A percentile compares a stretch with the other conserved stretches of the same genome.
These are phyloP conservation scores for Timandra comae DNA, from an alignment of 2,888 invertebrate genomes.

Conservation along the genomic window DNA sequence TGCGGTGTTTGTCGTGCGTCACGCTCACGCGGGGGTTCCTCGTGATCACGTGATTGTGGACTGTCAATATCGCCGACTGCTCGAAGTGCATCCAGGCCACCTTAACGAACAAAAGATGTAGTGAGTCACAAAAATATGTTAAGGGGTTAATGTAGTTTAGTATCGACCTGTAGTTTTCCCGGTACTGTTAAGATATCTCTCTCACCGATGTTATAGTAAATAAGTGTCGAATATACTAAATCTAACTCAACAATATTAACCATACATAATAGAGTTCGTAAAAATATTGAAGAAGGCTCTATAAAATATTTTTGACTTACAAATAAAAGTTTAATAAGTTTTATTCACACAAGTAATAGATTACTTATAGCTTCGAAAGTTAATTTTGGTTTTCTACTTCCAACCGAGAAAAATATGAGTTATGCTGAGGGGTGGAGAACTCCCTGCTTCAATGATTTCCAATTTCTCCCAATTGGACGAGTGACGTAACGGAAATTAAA, in stretches of 20 bases:
- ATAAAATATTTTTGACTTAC: no score
- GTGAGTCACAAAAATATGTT: no score
- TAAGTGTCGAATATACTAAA: no score
- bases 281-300: no score
- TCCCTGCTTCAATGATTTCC: slow-evolving; percentile 60
- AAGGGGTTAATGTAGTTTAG: no score
- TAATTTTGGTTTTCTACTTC: slow-evolving; percentile 15
- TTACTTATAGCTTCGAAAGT: slow-evolving; percentile 14
- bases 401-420: slow-evolving; percentile 31
- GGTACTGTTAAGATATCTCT: no score
- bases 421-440: slow-evolving; percentile 41
- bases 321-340: no score
- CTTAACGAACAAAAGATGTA: slow-evolving; percentile 76
- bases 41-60: slow-evolving; percentile 96
- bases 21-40: slow-evolving; percentile 94
- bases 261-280: no score
- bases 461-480: slow-evolving; percentile 69
- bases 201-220: no score
- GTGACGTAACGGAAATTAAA: slow-evolving; percentile 76
- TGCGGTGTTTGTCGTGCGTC: slow-evolving; percentile 93
- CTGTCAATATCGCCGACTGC: slow-evolving; percentile 93
- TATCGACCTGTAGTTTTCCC: no score
- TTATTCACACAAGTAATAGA: slow-evolving; percentile 4
- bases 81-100: slow-evolving; percentile 98
- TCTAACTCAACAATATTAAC: no score